These are phyloP conservation scores for Lepidothrix coronata DNA, from an alignment of 2,113 vertebrate genomes.

Conservation along the genomic window DNA sequence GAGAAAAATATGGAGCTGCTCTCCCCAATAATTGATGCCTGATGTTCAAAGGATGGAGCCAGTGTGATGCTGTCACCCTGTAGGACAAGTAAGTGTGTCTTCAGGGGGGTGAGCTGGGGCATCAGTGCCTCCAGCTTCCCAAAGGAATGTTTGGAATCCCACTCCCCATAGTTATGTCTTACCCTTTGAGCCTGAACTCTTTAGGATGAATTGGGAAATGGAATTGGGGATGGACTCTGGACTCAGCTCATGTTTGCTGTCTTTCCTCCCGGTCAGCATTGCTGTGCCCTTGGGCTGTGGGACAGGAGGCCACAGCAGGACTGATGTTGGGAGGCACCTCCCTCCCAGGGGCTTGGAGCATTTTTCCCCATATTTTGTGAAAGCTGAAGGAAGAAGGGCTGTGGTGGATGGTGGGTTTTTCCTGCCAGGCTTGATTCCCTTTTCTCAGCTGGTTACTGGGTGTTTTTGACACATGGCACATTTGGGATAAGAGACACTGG, in stretches of 20 bases:
- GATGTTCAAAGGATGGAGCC: background rate
- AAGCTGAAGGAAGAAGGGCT: background rate
- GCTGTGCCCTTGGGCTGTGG: background rate
- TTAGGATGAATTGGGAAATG: background rate
- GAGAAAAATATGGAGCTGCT: background rate
- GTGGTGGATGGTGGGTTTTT: background rate
- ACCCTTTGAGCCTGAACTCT: background rate
- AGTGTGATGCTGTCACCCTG: background rate
- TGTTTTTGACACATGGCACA: background rate
- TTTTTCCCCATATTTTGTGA: background rate
- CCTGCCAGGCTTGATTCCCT: background rate
- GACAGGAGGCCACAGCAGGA: background rate
- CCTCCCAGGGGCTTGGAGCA: background rate
- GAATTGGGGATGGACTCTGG: background rate
- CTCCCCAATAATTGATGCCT: background rate
- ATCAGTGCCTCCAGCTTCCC: background rate
- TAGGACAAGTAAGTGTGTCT: background rate
- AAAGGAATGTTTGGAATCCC: background rate
- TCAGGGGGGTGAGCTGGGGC: background rate
- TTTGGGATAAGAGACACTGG: background rate
- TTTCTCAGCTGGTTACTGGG: fast-evolving
- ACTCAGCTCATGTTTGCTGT: background rate
- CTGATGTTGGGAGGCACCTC: background rate
- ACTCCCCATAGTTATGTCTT: background rate
- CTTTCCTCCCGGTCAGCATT: background rate